phyloP scores from a whole-genome alignment of 2,888 invertebrate genomes.

The Scaeva pyrastri region DNA sequence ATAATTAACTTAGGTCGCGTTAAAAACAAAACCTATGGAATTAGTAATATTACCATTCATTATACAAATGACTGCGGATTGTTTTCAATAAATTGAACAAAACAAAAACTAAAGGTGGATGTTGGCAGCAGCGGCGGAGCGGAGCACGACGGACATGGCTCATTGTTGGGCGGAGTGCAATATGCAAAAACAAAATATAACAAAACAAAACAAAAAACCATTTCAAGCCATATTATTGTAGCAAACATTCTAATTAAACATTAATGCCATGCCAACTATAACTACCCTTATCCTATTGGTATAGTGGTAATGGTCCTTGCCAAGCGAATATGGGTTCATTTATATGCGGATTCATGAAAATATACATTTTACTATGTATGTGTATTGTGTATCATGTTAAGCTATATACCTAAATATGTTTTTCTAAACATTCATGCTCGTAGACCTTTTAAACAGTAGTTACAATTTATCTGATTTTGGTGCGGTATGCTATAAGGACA shows the following conservation, averaged over 20 bases:
- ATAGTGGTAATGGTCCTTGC: neutral
- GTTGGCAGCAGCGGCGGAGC: neutral
- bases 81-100: neutral
- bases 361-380: too few species aligned
- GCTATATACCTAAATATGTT: neutral
- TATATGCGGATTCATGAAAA: too few species aligned
- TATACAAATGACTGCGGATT: neutral
- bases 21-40: slow-evolving; percentile 2
- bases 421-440: neutral
- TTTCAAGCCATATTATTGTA: slow-evolving; percentile 53
- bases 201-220: slow-evolving; percentile 26
- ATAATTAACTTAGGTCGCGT: neutral
- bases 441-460: slow-evolving; percentile 8
- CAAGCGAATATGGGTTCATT: too few species aligned
- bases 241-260: slow-evolving; percentile 68
- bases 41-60: neutral
- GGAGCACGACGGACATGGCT: neutral
- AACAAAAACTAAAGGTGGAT: neutral
- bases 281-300: neutral
- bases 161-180: neutral
- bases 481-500: too few species aligned
- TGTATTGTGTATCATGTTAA: too few species aligned
- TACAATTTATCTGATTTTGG: slow-evolving; percentile 35
- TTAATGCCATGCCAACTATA: slow-evolving; percentile 51
- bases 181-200: too few species aligned